Conservation (phyloP, 2,888 invertebrate genomes). For the Erannis defoliaria region DNA sequence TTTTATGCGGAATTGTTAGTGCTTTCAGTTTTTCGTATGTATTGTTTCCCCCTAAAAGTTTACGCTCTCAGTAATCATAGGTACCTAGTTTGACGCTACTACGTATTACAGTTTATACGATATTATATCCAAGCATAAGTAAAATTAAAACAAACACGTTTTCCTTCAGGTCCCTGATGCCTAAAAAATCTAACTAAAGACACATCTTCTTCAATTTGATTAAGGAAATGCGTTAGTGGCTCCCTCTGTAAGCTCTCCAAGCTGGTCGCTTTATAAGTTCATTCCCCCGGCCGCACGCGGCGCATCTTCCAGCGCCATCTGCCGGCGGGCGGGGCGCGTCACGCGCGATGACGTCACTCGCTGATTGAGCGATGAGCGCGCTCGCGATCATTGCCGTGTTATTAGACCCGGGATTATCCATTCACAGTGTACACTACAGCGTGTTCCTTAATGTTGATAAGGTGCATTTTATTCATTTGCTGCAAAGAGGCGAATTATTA, state of each 20-base stretch:
- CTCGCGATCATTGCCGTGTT: constrained; percentile 76
- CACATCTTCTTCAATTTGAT: no score
- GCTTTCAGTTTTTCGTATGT: no score
- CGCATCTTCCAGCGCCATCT: constrained; percentile 79
- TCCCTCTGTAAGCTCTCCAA: background rate
- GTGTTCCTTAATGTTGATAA: constrained; percentile 52
- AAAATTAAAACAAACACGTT: no score
- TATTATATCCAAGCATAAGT: no score
- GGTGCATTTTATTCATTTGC: no score
- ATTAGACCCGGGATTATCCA: constrained; percentile 80
- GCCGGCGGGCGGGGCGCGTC: constrained; percentile 74
- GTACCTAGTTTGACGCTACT: no score
- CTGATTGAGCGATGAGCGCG: constrained; percentile 84
- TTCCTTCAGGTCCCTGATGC: no score
- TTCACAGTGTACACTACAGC: constrained; percentile 72
- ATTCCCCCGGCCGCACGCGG: constrained; percentile 61
- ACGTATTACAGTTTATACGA: no score
- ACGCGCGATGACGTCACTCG: constrained; percentile 78
- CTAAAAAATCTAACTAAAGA: background rate
- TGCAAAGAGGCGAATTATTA: no score
- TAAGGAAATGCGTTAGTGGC: background rate
- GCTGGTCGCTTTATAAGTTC: constrained; percentile 12
- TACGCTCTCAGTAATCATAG: no score
- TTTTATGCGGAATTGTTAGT: no score
- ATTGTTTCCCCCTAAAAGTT: no score